A percentile compares a stretch with the other conserved stretches of the same genome.
phyloP scores from a whole-genome alignment of 35 echinoderm and acorn worm species.

The Acanthaster planci region DNA sequence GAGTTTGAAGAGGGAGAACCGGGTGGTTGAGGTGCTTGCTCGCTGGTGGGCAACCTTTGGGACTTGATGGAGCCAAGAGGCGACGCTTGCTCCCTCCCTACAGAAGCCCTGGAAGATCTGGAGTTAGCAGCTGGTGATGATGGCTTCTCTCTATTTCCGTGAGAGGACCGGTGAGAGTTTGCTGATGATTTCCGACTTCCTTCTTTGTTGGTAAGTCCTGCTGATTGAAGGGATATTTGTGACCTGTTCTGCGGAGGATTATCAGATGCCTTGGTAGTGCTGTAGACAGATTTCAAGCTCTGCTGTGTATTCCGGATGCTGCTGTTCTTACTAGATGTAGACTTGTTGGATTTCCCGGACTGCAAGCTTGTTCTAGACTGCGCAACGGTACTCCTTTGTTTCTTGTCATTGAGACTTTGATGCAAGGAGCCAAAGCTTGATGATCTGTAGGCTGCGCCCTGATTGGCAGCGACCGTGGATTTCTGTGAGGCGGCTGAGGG shows the following conservation, averaged over 20 bases:
- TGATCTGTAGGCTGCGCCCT: not conserved
- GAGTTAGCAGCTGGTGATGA: constrained; percentile 16
- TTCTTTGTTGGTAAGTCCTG: not conserved
- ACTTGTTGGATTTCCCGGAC: not conserved
- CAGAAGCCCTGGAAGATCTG: not conserved
- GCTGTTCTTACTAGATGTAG: not conserved
- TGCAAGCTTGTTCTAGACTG: constrained; percentile 23
- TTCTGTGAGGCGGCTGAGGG: constrained; percentile 26
- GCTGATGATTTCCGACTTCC: constrained; percentile 12
- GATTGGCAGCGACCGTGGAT: constrained; percentile 4
- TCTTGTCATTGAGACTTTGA: constrained; percentile 13
- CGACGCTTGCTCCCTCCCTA: not conserved
- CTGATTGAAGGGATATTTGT: constrained; percentile 23
- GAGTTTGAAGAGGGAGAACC: not conserved
- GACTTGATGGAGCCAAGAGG: not conserved
- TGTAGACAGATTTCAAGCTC: constrained; percentile 40
- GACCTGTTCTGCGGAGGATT: constrained; percentile 6
- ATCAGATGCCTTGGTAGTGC: constrained; percentile 9
- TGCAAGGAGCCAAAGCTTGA: constrained; percentile 6
- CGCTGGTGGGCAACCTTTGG: not conserved
- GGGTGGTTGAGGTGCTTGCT: not conserved
- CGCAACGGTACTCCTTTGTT: not conserved
- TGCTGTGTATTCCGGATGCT: not conserved
- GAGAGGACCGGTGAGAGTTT: not conserved
- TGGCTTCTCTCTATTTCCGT: not conserved